These are phyloP conservation scores for Tiliqua scincoides DNA, from an alignment of 2,113 vertebrate genomes.

Conservation along the genomic window DNA sequence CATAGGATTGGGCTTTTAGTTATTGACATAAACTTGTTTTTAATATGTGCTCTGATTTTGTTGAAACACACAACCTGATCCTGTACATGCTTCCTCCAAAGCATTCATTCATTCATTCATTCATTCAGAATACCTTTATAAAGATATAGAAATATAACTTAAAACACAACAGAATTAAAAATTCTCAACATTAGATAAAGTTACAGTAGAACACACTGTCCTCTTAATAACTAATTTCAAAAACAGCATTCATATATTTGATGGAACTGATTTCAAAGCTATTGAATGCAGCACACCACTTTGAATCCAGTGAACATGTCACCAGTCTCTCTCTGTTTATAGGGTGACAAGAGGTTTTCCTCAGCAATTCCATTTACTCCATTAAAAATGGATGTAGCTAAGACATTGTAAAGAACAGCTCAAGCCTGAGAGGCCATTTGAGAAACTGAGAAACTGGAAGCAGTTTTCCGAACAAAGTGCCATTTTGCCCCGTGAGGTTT, in stretches of 20 bases:
- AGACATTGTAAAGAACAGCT: not conserved
- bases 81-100: not conserved
- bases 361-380: not conserved
- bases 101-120: no score
- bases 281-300: not conserved
- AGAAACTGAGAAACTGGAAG: not conserved
- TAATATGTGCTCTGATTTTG: not conserved
- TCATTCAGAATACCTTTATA: no score
- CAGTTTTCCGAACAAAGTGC: not conserved
- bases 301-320: not conserved
- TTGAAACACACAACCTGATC: not conserved
- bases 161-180: no score
- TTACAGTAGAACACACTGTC: no score
- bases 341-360: conserved; percentile 1
- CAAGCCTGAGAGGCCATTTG: not conserved
- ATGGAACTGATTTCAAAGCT: not conserved
- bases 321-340: not conserved
- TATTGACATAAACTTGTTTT: not conserved
- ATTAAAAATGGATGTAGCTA: not conserved
- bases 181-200: no score
- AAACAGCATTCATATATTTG: not conserved
- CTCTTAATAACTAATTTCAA: not conserved
- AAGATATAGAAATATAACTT: no score
- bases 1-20: no score
- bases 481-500: conserved; percentile 12